Evolutionary conservation across 2,888 invertebrate species (phyloP).

Genomic region (Tridacna gigas): DNA sequence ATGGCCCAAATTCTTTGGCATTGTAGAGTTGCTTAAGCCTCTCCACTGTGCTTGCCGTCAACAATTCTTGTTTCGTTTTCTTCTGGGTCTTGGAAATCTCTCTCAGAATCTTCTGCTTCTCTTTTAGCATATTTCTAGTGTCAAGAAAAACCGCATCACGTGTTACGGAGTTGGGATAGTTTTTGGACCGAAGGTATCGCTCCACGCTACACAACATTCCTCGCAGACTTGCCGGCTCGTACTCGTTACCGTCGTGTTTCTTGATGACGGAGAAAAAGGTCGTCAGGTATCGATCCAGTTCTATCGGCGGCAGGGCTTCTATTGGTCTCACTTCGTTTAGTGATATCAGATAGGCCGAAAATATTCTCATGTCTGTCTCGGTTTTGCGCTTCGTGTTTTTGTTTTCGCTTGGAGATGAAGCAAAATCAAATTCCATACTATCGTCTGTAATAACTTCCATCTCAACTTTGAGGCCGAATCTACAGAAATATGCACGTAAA

Average conservation of each 20-base stretch:
- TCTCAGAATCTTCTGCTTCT: conserved; percentile 73
- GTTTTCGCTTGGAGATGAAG: conserved; percentile 63
- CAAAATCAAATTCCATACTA: conserved; percentile 33
- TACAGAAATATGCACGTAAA: no score
- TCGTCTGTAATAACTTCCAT: conserved; percentile 7
- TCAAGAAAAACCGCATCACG: conserved; percentile 74
- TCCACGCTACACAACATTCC: conserved; percentile 80
- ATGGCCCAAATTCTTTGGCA: conserved; percentile 79
- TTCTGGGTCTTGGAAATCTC: conserved; percentile 74
- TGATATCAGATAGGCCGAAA: conserved; percentile 72
- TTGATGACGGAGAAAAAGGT: conserved; percentile 77
- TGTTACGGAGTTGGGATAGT: conserved; percentile 75
- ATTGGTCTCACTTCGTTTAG: conserved; percentile 74
- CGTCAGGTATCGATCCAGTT: conserved; percentile 76
- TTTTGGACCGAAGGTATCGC: conserved; percentile 72
- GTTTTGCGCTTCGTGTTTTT: conserved; percentile 80
- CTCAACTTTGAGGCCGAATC: no score
- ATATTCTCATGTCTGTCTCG: conserved; percentile 78
- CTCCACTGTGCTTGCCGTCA: conserved; percentile 66
- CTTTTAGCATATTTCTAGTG: conserved; percentile 76
- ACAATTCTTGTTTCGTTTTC: conserved; percentile 35
- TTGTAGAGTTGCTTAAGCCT: conserved; percentile 75
- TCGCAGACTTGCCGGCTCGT: conserved; percentile 78
- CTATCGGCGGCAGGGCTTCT: conserved; percentile 72
- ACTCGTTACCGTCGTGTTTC: conserved; percentile 79